Percentiles rank a stretch among this genome's conserved stretches.
phyloP scores from a whole-genome alignment of 2,797 vertebrate species.

The Gymnoscopelus braueri region DNA sequence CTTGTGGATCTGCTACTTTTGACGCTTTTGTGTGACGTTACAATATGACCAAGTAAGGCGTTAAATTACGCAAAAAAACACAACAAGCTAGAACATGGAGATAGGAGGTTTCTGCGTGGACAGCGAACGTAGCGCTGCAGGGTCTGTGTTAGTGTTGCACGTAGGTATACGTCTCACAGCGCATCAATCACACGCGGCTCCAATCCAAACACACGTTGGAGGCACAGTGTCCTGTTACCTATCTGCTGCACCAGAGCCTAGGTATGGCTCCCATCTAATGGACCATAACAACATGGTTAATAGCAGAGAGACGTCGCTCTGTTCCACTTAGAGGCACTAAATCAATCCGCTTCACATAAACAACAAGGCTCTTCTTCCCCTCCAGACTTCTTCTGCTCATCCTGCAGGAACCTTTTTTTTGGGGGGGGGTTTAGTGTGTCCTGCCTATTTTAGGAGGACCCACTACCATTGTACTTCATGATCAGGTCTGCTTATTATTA shows the following conservation, averaged over 20 bases:
- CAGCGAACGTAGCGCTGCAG: not conserved
- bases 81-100: no score
- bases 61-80: no score
- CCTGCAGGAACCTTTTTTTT: constrained; percentile 32
- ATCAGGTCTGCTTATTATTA: not conserved
- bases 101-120: no score
- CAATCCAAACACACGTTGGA: constrained; percentile 71
- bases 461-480: not conserved
- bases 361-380: constrained; percentile 51
- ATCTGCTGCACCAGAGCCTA: constrained; percentile 45
- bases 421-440: constrained; percentile 31
- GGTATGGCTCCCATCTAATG: constrained; percentile 70
- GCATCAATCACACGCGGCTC: constrained; percentile 68
- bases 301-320: constrained; percentile 54
- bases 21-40: no score
- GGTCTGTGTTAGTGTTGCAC: constrained; percentile 19
- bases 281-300: constrained; percentile 70
- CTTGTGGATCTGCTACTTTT: no score
- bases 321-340: constrained; percentile 67
- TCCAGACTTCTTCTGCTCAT: constrained; percentile 27
- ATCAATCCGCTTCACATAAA: constrained; percentile 72
- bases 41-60: no score
- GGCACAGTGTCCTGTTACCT: constrained; percentile 62
- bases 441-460: not conserved
- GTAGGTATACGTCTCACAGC: constrained; percentile 49